These are phyloP conservation scores for Urocitellus parryii DNA, from an alignment of 2,113 vertebrate species.

Conservation along the genomic window DNA sequence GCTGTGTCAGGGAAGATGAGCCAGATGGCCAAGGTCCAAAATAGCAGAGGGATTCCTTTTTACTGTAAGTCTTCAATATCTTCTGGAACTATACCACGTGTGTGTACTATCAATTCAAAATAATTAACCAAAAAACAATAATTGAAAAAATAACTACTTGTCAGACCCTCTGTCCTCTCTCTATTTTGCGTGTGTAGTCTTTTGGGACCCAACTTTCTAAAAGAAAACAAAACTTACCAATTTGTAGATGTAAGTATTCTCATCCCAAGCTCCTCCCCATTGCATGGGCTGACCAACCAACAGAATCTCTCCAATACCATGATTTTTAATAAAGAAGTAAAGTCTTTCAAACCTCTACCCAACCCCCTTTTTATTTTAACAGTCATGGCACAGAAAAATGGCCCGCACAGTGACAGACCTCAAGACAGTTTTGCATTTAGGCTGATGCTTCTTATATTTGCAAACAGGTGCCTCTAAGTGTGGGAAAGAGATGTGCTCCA, in stretches of 20 bases:
- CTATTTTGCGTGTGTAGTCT: neutral
- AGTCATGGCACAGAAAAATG: neutral
- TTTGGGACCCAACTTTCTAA: conserved; percentile 19
- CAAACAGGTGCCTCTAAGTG: neutral
- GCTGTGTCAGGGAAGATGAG: neutral
- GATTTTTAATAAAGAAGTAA: neutral
- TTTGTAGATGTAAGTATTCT: neutral
- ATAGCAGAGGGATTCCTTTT: neutral
- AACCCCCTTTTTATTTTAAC: neutral
- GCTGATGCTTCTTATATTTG: neutral
- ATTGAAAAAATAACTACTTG: neutral
- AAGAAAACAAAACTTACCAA: neutral
- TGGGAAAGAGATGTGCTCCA: neutral
- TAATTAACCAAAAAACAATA: neutral
- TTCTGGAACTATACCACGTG: neutral
- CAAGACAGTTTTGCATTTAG: neutral
- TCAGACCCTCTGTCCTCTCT: neutral
- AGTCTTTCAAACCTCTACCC: neutral
- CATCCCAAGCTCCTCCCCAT: neutral
- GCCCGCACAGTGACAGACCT: neutral
- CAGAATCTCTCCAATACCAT: neutral
- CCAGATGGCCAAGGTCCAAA: neutral
- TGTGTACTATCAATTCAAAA: neutral
- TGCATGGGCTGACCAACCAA: neutral
- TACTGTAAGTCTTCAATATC: neutral